Evolutionary conservation across 2,888 invertebrate species (phyloP).

Genomic region (Coenonympha arcania): DNA sequence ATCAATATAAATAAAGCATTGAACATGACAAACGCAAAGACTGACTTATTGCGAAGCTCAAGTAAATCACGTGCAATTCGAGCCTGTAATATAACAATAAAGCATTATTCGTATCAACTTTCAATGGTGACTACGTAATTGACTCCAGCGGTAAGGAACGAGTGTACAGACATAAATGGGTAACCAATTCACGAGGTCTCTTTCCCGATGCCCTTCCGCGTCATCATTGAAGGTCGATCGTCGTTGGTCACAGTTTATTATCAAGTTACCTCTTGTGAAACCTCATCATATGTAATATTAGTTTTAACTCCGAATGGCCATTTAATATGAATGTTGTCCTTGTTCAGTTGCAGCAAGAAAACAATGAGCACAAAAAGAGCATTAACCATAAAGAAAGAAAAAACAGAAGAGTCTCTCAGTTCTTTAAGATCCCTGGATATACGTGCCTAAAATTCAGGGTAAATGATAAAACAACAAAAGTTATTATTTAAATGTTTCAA

Average conservation of each 20-base stretch:
- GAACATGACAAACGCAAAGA: slow-evolving; percentile 99
- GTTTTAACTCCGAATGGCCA: slow-evolving; percentile 97
- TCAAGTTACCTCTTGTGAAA: slow-evolving; percentile 90
- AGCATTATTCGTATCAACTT: slow-evolving; percentile 62
- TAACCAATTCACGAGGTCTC: slow-evolving; percentile 9
- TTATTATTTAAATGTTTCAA: neutral
- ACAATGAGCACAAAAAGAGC: slow-evolving; percentile 99
- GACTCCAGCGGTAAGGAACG: slow-evolving; percentile 12
- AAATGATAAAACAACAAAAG: slow-evolving; percentile 30
- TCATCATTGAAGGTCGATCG: slow-evolving; percentile 70
- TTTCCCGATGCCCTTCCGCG: slow-evolving; percentile 46
- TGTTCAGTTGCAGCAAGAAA: slow-evolving; percentile 98
- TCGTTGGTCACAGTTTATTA: slow-evolving; percentile 55
- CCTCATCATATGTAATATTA: slow-evolving; percentile 93
- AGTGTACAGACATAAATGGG: neutral
- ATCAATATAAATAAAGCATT: slow-evolving; percentile 99
- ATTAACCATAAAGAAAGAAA: slow-evolving; percentile 99
- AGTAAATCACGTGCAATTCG: slow-evolving; percentile 91
- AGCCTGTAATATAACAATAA: slow-evolving; percentile 79
- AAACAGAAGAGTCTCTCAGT: slow-evolving; percentile 94
- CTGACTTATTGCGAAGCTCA: slow-evolving; percentile 96
- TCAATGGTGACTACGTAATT: slow-evolving; percentile 73
- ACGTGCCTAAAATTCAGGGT: slow-evolving; percentile 84
- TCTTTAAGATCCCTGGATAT: slow-evolving; percentile 93
- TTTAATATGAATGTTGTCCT: slow-evolving; percentile 95